These are phyloP conservation scores for Venustaconcha ellipsiformis DNA, from an alignment of 1,140 invertebrate genomes.

Conservation along the genomic window DNA sequence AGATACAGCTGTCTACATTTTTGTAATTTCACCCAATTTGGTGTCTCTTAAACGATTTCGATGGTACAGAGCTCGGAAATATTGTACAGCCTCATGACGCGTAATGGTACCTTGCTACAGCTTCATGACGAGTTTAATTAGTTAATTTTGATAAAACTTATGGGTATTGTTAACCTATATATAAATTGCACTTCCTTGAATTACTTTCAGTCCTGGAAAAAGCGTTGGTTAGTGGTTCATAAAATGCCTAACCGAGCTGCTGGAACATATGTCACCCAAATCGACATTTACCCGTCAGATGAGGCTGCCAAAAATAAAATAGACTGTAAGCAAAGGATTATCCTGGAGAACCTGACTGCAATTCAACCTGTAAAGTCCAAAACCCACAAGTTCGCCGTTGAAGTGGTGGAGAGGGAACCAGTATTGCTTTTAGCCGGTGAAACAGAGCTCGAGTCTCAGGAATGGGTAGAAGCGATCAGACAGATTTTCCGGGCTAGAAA, in stretches of 20 bases:
- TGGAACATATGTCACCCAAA: conserved; percentile 28
- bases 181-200: no score
- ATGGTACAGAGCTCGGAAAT: no score
- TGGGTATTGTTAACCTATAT: no score
- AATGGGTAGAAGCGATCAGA: conserved; percentile 41
- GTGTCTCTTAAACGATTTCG: no score
- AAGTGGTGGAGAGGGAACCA: conserved; percentile 42
- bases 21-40: no score
- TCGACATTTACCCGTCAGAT: conserved; percentile 42
- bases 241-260: conserved; percentile 46
- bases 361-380: conserved; percentile 42
- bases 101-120: no score
- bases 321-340: conserved; percentile 40
- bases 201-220: conserved; percentile 44
- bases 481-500: conserved; percentile 38
- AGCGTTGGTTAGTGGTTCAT: conserved; percentile 52
- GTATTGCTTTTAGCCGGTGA: conserved; percentile 42
- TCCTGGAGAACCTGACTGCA: conserved; percentile 45
- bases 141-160: no score
- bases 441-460: conserved; percentile 36
- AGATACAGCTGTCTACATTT: no score
- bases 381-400: conserved; percentile 47
- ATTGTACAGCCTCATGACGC: no score
- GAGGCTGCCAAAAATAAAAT: conserved; percentile 18
- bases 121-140: no score